Conservation (phyloP, 2,113 vertebrate species). For the Pogonocichla stellata region DNA sequence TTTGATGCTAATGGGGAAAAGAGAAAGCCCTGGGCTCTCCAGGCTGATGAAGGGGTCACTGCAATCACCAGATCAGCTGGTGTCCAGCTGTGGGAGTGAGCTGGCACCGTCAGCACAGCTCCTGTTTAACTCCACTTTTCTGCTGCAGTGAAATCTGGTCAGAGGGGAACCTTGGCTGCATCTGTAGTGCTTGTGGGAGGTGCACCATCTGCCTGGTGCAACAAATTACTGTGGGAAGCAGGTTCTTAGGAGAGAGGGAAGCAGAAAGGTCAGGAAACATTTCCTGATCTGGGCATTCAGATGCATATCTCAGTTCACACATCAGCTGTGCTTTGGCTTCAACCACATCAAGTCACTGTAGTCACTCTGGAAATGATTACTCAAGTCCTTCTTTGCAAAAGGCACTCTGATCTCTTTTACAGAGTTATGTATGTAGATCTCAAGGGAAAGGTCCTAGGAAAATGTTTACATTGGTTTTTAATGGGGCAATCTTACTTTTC, state of each 20-base stretch:
- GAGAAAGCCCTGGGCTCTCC: neutral
- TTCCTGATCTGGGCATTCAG: neutral
- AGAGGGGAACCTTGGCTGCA: neutral
- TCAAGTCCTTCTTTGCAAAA: neutral
- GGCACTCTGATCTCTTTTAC: neutral
- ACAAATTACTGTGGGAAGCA: neutral
- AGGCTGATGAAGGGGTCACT: neutral
- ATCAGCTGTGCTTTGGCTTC: neutral
- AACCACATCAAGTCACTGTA: neutral
- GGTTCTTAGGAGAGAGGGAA: neutral
- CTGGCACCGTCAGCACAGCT: neutral
- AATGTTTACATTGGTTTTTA: neutral
- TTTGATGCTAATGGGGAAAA: neutral
- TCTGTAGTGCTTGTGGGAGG: neutral
- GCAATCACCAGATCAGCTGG: neutral
- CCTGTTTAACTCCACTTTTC: neutral
- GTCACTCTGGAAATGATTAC: neutral
- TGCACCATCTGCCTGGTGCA: neutral
- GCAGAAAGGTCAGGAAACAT: neutral
- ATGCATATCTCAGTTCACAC: neutral
- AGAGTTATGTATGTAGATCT: neutral
- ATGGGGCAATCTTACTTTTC: neutral
- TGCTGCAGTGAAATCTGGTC: neutral
- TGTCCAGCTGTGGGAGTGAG: neutral
- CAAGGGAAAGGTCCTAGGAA: neutral